A percentile compares a stretch with the other conserved stretches of the same genome.
phyloP scores from a whole-genome alignment of 2,888 invertebrate genomes.

The Ferdinandea cuprea region DNA sequence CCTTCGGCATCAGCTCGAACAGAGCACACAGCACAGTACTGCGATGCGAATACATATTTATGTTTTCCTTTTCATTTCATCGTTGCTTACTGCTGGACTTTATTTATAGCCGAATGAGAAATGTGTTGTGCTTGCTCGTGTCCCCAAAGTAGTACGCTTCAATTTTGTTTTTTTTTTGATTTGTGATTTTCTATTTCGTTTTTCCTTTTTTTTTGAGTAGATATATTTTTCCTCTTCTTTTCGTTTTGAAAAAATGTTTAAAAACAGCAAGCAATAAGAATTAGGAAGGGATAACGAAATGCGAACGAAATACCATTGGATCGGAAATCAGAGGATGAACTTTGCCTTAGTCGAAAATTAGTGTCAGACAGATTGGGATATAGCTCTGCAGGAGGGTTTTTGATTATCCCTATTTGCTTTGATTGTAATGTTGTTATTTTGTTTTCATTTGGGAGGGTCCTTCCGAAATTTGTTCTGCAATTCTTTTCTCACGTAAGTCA shows the following conservation, averaged over 20 bases:
- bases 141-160: slow-evolving; percentile 45
- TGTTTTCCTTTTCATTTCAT: slow-evolving; percentile 23
- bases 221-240: slow-evolving; percentile 3
- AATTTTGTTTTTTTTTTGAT: slow-evolving; percentile 47
- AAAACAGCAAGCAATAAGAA: slow-evolving; percentile 38
- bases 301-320: slow-evolving; percentile 10
- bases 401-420: slow-evolving; percentile 14
- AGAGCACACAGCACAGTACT: slow-evolving; percentile 34
- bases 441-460: not conserved
- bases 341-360: slow-evolving; percentile 42
- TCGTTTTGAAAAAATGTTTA: slow-evolving; percentile 22
- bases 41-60: slow-evolving; percentile 40
- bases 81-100: slow-evolving; percentile 32
- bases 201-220: not conserved
- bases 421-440: slow-evolving; percentile 5
- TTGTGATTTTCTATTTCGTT: slow-evolving; percentile 57
- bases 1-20: slow-evolving; percentile 55
- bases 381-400: not conserved
- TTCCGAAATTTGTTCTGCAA: not conserved
- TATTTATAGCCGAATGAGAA: slow-evolving; percentile 63
- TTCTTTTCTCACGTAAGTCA: too few species aligned
- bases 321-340: slow-evolving; percentile 24
- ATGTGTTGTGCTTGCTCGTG: slow-evolving; percentile 38
- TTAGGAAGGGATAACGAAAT: slow-evolving; percentile 38
- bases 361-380: slow-evolving; percentile 41